A percentile compares a stretch with the other conserved stretches of the same genome.
Evolutionary conservation across 2,888 invertebrate species (phyloP).

Genomic region (Sericinus montela): DNA sequence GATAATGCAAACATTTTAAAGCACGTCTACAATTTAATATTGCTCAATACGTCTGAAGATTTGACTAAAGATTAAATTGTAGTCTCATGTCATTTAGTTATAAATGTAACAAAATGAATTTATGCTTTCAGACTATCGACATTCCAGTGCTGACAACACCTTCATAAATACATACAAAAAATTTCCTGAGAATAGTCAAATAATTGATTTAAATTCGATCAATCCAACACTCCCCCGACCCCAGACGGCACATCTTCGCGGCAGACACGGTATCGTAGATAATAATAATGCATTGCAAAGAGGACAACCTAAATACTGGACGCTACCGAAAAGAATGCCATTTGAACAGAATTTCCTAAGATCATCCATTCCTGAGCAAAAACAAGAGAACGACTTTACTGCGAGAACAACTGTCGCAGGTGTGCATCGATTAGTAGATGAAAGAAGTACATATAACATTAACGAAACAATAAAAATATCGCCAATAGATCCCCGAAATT

Average conservation of each 20-base stretch:
- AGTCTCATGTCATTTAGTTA: no score
- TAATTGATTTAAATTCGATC: conserved; percentile 47
- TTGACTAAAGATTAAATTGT: neutral
- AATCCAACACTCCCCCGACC: conserved; percentile 50
- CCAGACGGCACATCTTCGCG: conserved; percentile 56
- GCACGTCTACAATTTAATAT: neutral
- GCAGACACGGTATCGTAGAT: conserved; percentile 53
- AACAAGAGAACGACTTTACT: conserved; percentile 38
- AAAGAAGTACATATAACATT: conserved; percentile 26
- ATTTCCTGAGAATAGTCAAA: conserved; percentile 41
- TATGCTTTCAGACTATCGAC: conserved; percentile 81
- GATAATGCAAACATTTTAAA: no score
- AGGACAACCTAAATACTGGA: conserved; percentile 78
- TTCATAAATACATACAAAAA: conserved; percentile 32
- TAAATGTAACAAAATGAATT: conserved; percentile 8
- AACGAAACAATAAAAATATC: conserved; percentile 80
- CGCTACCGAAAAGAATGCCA: conserved; percentile 68
- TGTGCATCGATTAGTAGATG: conserved; percentile 26
- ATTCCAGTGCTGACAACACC: conserved; percentile 80
- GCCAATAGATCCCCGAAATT: conserved; percentile 82
- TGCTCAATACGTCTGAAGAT: conserved; percentile 1
- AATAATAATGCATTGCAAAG: conserved; percentile 45
- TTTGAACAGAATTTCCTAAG: conserved; percentile 34
- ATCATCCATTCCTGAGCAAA: conserved; percentile 22
- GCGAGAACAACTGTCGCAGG: conserved; percentile 33